Evolutionary conservation across 2,888 invertebrate genomes (phyloP), one percentile per base, ranked within the genome.

Genomic region (Tineola bisselliella): DNA sequence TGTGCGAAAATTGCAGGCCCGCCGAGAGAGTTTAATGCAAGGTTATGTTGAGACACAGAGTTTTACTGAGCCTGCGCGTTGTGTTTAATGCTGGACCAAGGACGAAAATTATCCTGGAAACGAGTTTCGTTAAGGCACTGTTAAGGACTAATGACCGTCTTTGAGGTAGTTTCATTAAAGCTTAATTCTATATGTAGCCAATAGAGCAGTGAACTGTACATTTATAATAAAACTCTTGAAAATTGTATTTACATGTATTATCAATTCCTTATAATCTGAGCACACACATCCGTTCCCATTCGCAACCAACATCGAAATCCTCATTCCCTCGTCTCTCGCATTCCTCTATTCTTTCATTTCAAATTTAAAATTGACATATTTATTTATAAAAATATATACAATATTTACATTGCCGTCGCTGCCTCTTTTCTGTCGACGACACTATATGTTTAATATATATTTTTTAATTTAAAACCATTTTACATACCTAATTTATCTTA

Each of bases 1-100:
- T 84, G 82, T 79, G 69, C 73, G 77, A 80, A 84, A 77, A 78
- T 80, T 75, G 84, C 76, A 66, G 67, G 73, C 77, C 81, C 82
- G 80, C 72, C 70, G 83, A 82, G 84, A 84, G 77, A 77, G 75
- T 81, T 84, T 84, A 84, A 84, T 84, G 79, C 77, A 77, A 78
- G 82, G 82, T 58, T 13, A 58, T 38, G 38, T 38, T 10, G 38
- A 38, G 38, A 10, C 38, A 38, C 38, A 25, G 25, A 4, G 38
- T 38, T 38, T 38, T 38, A 38, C 38, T 10, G 38, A 48, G 78
- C 70, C 74, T 71, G 72, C 72, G 73, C 73, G 74, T 78, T 78
- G 75, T 76, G 72, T 77, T 74, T 76, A 76, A 75, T 73, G 70
- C 81, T 76, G 83, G 84, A 79, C 84, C 75, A 75, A 77, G 80